Percentiles rank a stretch among this genome's conserved stretches.
These are phyloP conservation scores for Noctilio leporinus DNA, from an alignment of 2,113 vertebrate genomes.

Conservation along the genomic window DNA sequence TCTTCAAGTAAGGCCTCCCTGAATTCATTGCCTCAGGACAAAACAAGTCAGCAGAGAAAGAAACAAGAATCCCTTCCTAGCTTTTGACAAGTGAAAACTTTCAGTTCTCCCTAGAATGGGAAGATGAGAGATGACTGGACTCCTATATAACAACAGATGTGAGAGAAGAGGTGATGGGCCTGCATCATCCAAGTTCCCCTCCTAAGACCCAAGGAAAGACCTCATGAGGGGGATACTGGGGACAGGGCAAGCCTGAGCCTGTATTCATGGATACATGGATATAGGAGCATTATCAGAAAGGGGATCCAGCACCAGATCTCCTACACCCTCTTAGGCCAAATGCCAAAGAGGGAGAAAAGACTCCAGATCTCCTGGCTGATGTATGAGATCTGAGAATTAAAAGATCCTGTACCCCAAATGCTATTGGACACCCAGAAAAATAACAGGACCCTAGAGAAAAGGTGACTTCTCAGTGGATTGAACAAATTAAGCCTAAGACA, in stretches of 20 bases:
- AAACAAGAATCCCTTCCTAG: neutral
- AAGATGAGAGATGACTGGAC: neutral
- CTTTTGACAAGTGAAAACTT: neutral
- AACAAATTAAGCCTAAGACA: neutral
- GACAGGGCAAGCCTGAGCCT: accelerated
- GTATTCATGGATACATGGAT: too few relatives aligned
- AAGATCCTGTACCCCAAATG: neutral
- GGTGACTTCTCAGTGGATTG: neutral
- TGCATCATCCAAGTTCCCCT: neutral
- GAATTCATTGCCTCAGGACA: neutral
- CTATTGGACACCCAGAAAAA: neutral
- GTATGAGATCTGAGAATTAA: neutral
- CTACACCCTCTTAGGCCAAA: neutral
- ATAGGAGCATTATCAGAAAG: accelerated
- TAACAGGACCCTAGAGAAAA: neutral
- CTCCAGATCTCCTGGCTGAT: neutral
- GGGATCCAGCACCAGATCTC: neutral
- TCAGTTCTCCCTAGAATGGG: neutral
- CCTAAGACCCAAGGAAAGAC: neutral
- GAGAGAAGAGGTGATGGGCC: neutral
- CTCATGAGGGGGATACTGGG: neutral
- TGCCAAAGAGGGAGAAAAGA: neutral
- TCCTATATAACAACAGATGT: neutral
- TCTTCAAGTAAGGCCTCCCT: neutral
- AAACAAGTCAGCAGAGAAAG: neutral